Evolutionary conservation across 2,888 invertebrate species (phyloP), one percentile per base, ranked within the genome.

Genomic region (Stratiomys singularior): DNA sequence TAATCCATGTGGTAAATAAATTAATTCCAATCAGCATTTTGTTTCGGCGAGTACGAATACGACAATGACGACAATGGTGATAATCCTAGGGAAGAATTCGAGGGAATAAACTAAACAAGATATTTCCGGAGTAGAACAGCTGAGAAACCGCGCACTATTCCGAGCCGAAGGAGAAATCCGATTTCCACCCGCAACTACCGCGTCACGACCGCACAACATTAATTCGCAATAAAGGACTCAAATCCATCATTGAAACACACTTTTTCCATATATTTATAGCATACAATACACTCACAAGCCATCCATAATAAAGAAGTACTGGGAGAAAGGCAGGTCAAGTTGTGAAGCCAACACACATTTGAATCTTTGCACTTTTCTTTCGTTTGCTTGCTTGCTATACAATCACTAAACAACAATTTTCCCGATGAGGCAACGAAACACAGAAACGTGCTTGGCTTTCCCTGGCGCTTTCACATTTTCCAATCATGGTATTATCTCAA

Each of bases 1-100:
- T 77, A 80, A 80, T 78, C 80, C 80, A 80, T 77, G 78, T 66
- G 52, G 76, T 52, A 28, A 78, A 82, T 82, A 86, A 82, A 82
- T 82, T 84, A 81, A 83, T 83, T 81, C 83, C 83, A 81, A 84
- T 82, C 82, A 83, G 83, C 86, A 86, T 86, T 84, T 85, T 86
- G 82, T 15, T 25, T 69, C 37, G 37, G 37, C 37, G 37, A 9
- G 9, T 37, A 5, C n/a, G n/a, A n/a, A n/a, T n/a, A n/a, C n/a
- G n/a, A n/a, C n/a, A n/a, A n/a, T 46, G 15, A 37, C 27, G 27
- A 1, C 23, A 3, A 7, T n/a, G 4, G 28, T 28, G 30, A 37
- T 46, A 44, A 69, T 69, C 69, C 47, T 69, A 69, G 11, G 47
- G 23, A 27, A 47, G 46, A 69, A 23, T 46, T 30, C 4, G 25